Base-by-base conservation (phyloP, 2,797 vertebrate species). In the Thunnus albacares region DNA sequence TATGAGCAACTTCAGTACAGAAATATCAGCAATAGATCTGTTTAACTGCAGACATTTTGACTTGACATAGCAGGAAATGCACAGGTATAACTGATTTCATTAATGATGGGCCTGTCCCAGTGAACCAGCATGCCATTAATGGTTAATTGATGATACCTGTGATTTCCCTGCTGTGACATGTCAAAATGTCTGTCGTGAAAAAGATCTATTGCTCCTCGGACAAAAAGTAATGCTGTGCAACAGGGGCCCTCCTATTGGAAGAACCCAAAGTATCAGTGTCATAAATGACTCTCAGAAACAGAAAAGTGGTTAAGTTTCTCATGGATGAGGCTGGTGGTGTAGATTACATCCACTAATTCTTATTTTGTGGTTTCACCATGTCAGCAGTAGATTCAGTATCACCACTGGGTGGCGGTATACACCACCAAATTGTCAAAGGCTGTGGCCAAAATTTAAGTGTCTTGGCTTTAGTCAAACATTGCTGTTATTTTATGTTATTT, bases 341-440 rank as follows among this genome's bases (percentile, higher is more conserved):
- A 20, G 17, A 47, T 43, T 67, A 49, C 2, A 30, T 18, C 10
- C 35, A 5, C 9, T 58, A 49, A 12, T 15, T 52, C 5, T 26
- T 11, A 7, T 28, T 28, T 4, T 7, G 15, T 26, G 26, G 22
- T 47, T 55, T 66, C 47, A 22, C 18, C n/a, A 10, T 47, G 28
- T 26, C 53, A 62, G 45, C 18, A 51, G 2, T 56, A 10, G 15
- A 18, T 3, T 49, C 5, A 58, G 15, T 41, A 1, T n/a, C 13
- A 77, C 94, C 95, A 93, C 89, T 82, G 18, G 94, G 87, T 89
- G 94, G 94, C 69, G 53, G 24, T 83, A 80, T 64, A 88, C 88
- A 59, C 91, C 93, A 87, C 38, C 38, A 68, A 20, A 90, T 86
- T 26, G 13, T 43, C 38, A 11, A 4, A 30, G 17, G 10, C 30